phyloP scores from a whole-genome alignment of 2,113 vertebrate species.

The Panthera leo region DNA sequence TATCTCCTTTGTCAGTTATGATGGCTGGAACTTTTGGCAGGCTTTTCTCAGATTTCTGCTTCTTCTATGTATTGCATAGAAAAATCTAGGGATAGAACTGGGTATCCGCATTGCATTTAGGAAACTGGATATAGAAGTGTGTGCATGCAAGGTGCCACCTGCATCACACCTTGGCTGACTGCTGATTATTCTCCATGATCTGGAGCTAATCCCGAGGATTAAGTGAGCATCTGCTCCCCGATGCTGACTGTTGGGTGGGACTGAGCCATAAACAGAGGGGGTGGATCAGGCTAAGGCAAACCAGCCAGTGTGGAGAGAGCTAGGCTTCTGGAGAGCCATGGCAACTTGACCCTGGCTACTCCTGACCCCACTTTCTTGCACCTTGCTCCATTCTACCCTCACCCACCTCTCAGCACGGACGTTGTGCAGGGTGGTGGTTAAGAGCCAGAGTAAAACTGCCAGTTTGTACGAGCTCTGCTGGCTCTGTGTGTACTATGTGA shows the following conservation, averaged over 20 bases:
- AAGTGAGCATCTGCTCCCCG: conserved; percentile 70
- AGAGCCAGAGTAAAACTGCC: not conserved
- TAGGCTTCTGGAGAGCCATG: not conserved
- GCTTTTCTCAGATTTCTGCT: not conserved
- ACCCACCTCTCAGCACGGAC: not conserved
- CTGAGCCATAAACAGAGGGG: conserved; percentile 27
- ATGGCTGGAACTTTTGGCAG: not conserved
- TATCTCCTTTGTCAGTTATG: conserved; percentile 16
- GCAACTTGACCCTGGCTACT: not conserved
- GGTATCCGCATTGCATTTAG: conserved; percentile 16
- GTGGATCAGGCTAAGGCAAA: not conserved
- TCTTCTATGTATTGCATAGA: not conserved
- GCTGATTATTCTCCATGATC: conserved; percentile 54
- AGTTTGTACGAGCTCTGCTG: not conserved
- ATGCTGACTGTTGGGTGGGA: conserved; percentile 23
- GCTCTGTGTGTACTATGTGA: not conserved
- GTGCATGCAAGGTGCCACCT: not conserved
- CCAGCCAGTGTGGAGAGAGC: not conserved
- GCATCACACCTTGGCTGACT: conserved; percentile 11
- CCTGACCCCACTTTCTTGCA: not conserved
- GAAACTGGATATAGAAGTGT: conserved; percentile 18
- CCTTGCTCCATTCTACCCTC: not conserved
- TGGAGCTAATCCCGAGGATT: conserved; percentile 70
- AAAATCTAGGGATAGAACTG: not conserved
- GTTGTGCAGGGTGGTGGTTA: not conserved